Conservation (phyloP, 2,797 vertebrate genomes). For the Pelobates cultripes region DNA sequence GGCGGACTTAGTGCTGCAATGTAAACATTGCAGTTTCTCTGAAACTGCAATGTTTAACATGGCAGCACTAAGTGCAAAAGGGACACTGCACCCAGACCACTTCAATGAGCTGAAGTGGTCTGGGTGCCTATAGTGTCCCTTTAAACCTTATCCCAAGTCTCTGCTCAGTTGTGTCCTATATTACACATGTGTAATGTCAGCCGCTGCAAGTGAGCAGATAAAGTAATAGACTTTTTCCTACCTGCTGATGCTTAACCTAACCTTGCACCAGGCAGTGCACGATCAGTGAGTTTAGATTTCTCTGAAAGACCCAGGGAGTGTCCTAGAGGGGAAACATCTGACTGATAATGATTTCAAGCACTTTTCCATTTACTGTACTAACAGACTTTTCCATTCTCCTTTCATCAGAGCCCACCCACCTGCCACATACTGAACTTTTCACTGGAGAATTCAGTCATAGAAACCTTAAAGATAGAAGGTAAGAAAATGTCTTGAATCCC, state of each 20-base stretch:
- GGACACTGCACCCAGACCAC: too few relatives aligned
- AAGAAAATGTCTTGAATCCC: background rate
- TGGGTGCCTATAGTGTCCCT: too few relatives aligned
- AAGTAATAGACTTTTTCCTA: too few relatives aligned
- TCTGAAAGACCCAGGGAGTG: constrained; percentile 39
- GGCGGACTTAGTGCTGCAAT: too few relatives aligned
- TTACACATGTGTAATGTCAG: background rate
- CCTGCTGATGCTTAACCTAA: too few relatives aligned
- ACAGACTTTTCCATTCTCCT: constrained; percentile 41
- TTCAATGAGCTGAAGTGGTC: too few relatives aligned
- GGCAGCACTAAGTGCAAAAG: too few relatives aligned
- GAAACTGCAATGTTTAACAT: too few relatives aligned
- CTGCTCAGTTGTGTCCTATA: background rate
- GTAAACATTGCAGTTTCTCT: too few relatives aligned
- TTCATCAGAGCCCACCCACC: constrained; percentile 20
- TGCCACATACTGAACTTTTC: constrained; percentile 15
- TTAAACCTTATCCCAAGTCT: too few relatives aligned
- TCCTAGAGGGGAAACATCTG: constrained; percentile 50
- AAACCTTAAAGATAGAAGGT: background rate
- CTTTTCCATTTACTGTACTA: constrained; percentile 43
- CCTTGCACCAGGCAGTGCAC: background rate
- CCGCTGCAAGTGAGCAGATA: too few relatives aligned
- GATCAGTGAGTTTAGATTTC: background rate
- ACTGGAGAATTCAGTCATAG: background rate
- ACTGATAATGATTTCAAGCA: constrained; percentile 42